Evolutionary conservation across 2,113 vertebrate species (phyloP).

Genomic region (Plestiodon gilberti): DNA sequence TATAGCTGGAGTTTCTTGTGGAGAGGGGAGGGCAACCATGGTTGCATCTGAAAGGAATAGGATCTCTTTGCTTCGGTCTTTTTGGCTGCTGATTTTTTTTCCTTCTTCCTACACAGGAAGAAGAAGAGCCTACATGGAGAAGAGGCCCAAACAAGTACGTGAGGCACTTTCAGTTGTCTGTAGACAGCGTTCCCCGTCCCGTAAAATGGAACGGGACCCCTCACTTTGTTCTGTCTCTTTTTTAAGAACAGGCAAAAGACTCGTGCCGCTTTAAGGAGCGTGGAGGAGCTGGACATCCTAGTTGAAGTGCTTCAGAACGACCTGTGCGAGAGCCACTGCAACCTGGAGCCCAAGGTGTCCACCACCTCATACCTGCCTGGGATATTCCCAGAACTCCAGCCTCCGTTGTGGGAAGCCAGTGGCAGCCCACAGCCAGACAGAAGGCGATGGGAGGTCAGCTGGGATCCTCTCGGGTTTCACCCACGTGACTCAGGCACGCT

Average conservation of each 20-base stretch:
- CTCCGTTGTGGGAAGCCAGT: not conserved
- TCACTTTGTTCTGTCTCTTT: constrained; percentile 36
- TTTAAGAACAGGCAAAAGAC: constrained; percentile 72
- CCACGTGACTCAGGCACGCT: rapidly evolving
- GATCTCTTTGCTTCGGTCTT: no score
- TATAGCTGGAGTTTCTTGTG: no score
- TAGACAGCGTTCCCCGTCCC: constrained; percentile 52
- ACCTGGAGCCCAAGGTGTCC: not conserved
- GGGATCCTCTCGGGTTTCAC: rapidly evolving
- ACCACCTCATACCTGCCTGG: not conserved
- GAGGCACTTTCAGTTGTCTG: not conserved
- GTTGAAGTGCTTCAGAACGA: constrained; percentile 89
- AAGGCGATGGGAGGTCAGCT: not conserved
- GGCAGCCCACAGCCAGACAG: not conserved
- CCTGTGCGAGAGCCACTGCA: constrained; percentile 66
- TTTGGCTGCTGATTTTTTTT: not conserved
- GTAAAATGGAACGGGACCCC: constrained; percentile 35
- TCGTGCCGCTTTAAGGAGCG: constrained; percentile 60
- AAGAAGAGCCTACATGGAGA: constrained; percentile 72
- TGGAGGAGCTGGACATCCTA: constrained; percentile 86
- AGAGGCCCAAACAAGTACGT: constrained; percentile 73
- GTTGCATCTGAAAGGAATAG: not conserved
- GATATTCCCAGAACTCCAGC: not conserved
- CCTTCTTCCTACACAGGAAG: constrained; percentile 68
- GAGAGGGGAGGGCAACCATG: not conserved